These are phyloP conservation scores for Sebastes steindachneri DNA, from an alignment of 2,797 vertebrate genomes.

Conservation along the genomic window DNA sequence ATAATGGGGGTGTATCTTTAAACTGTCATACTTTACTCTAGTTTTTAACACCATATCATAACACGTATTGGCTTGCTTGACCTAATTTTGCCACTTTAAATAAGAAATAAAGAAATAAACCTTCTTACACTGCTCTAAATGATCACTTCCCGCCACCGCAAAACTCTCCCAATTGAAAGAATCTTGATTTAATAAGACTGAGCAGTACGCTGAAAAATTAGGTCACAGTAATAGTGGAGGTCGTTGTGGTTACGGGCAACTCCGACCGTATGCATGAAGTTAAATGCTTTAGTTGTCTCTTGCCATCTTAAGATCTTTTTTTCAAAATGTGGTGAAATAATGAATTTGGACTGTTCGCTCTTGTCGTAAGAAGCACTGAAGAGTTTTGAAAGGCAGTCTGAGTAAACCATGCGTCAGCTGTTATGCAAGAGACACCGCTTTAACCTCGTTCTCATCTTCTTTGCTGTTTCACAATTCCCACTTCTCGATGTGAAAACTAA, in stretches of 20 bases:
- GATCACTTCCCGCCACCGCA: neutral
- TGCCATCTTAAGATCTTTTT: neutral
- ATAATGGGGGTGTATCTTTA: neutral
- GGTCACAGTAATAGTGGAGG: neutral
- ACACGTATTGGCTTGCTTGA: neutral
- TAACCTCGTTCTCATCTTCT: conserved; percentile 2
- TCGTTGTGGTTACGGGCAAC: neutral
- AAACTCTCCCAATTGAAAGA: neutral
- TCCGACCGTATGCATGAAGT: neutral
- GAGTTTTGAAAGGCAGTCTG: neutral
- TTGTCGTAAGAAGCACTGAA: neutral
- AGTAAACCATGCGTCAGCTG: neutral
- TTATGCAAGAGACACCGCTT: conserved; percentile 8
- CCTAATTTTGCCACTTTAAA: neutral
- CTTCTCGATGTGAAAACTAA: conserved; percentile 28
- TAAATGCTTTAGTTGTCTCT: neutral
- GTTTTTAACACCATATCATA: neutral
- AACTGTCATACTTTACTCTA: neutral
- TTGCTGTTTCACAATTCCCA: conserved; percentile 7
- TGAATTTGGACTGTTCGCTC: neutral
- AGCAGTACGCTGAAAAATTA: neutral
- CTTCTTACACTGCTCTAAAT: neutral
- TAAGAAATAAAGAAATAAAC: neutral
- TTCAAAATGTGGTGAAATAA: neutral
- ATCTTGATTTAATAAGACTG: conserved; percentile 8